phyloP scores from a whole-genome alignment of 1,140 invertebrate genomes.

The Forficula auricularia region DNA sequence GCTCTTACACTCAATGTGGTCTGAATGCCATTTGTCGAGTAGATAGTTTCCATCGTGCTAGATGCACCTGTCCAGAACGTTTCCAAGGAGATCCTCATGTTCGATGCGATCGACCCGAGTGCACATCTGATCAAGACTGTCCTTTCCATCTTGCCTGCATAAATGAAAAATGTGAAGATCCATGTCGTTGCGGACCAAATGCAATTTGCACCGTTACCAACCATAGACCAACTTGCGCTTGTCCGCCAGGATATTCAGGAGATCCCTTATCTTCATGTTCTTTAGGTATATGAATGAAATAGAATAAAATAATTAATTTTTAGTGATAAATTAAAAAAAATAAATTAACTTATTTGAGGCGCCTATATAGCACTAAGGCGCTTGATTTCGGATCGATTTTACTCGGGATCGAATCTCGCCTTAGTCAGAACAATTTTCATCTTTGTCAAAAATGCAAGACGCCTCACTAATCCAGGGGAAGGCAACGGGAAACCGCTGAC shows the following conservation, averaged over 20 bases:
- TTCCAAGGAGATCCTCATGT: conserved; percentile 58
- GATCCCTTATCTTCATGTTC: conserved; percentile 51
- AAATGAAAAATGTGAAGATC: conserved; percentile 55
- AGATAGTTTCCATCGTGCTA: conserved; percentile 49
- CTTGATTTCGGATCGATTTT: too few species aligned
- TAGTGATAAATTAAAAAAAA: neutral
- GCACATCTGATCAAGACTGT: conserved; percentile 51
- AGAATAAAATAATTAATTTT: conserved; percentile 5
- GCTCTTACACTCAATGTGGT: conserved; percentile 64
- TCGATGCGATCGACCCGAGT: conserved; percentile 60
- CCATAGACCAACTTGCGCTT: conserved; percentile 59
- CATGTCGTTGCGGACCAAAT: conserved; percentile 50
- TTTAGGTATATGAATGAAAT: conserved; percentile 32
- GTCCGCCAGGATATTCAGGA: conserved; percentile 63
- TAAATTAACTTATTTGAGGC: neutral
- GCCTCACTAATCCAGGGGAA: too few species aligned
- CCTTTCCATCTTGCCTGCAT: conserved; percentile 53
- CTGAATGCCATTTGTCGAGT: conserved; percentile 56
- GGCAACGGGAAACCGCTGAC: too few species aligned
- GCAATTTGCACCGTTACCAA: conserved; percentile 59
- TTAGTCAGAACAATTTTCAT: too few species aligned
- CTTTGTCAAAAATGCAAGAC: too few species aligned
- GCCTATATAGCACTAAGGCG: too few species aligned
- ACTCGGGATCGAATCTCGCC: too few species aligned
- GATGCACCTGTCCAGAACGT: conserved; percentile 59